Evolutionary conservation across 2,797 vertebrate genomes (phyloP).

Genomic region (Lindbergichthys nudifrons): DNA sequence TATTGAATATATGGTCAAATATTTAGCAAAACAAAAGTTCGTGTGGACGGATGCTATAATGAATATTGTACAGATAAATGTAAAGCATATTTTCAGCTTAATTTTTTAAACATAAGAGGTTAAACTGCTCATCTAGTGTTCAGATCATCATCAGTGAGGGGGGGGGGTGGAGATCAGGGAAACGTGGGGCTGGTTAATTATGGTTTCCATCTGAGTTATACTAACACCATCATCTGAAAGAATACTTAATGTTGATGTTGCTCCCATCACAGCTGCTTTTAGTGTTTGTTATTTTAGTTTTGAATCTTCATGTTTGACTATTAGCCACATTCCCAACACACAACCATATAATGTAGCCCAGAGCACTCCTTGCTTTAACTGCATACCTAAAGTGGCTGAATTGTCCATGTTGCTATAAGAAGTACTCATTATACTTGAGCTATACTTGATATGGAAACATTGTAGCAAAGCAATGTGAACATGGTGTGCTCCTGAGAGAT

Average conservation of each 20-base stretch:
- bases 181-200: conserved; percentile 22
- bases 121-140: too few relatives aligned
- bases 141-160: conserved; percentile 23
- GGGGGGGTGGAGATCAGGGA: conserved; percentile 14
- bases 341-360: conserved; percentile 11
- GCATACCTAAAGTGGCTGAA: neutral
- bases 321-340: conserved; percentile 2
- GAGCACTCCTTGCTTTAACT: neutral
- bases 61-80: too few relatives aligned
- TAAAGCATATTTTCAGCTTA: too few relatives aligned
- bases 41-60: too few relatives aligned
- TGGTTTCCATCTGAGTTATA: conserved; percentile 28
- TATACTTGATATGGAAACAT: neutral
- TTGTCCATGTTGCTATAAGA: neutral
- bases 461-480: neutral
- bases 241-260: conserved; percentile 7
- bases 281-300: conserved; percentile 5
- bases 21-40: too few relatives aligned
- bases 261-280: neutral
- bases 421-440: neutral
- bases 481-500: neutral
- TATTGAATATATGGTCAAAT: too few relatives aligned
- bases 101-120: too few relatives aligned
- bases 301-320: conserved; percentile 5
- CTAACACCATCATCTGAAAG: conserved; percentile 14